Base-by-base conservation (phyloP, 2,888 invertebrate species). In the Ischnura elegans region DNA sequence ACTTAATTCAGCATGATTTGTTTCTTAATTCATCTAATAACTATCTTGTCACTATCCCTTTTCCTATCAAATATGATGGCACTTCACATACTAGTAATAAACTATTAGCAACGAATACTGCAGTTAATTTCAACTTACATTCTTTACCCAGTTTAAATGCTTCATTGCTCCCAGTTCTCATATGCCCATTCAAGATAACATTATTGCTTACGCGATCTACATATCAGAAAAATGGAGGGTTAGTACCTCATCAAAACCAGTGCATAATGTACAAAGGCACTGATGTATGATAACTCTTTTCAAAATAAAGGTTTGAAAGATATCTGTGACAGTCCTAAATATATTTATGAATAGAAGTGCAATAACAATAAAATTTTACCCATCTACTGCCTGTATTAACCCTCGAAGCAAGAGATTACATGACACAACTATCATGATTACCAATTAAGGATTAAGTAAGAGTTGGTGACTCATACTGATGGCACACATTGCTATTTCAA, bases 1-100 rank as follows among this genome's bases (percentile, higher is more conserved):
- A 90, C 55, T 36, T 13, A 25, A 42, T 25, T 66, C 61, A 61
- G 90, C 90, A 90, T 90, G 90, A 43, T 42, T 43, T 36, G 29
- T 29, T 61, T 76, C 36, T 76, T 76, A 76, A 16, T 76, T 36
- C 36, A 29, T 36, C 13, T 13, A 66, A 36, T 76, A 10, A 8
- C 76, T 25, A 29, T 36, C 76, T 13, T 36, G 36, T 76, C 8
- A 76, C 25, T 3, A 76, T 87, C 29, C 29, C 87, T 45, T 87
- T 45, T 45, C 47, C 76, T 36, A 13, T 36, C 10, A 36, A 13
- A 76, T 25, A 76, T 36, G 5, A 36, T 76, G 76, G 76, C 36
- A 29, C 76, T n/a, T n/a, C 61, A 61, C 61, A 36, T 76, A 16
- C 25, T 61, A 76, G 76, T 6, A 36, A 36, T 13, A 76, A 76